A percentile compares a stretch with the other conserved stretches of the same genome.
These are phyloP conservation scores for Scaptomyza hsui DNA, from an alignment of 1,140 invertebrate species.

Conservation along the genomic window DNA sequence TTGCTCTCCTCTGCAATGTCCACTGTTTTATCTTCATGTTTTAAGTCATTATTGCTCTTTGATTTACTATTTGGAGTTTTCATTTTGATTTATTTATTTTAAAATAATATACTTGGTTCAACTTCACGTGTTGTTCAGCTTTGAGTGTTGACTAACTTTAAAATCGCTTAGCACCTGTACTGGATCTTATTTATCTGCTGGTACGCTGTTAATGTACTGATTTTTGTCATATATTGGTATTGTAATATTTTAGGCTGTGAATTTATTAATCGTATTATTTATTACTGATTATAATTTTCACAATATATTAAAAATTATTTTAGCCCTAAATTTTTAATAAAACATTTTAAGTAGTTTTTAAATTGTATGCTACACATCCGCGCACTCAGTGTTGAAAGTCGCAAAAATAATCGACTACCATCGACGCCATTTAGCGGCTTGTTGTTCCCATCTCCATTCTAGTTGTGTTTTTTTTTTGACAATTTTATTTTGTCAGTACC, in stretches of 20 bases:
- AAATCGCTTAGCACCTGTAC: background rate
- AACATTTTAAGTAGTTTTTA: no score
- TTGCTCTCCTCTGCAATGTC: constrained; percentile 46
- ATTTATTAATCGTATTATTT: no score
- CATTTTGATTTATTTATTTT: constrained; percentile 40
- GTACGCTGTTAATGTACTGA: no score
- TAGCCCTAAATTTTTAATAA: no score
- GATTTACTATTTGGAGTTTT: constrained; percentile 47
- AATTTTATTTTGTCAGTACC: constrained; percentile 6
- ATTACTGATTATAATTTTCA: no score
- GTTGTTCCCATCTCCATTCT: constrained; percentile 64
- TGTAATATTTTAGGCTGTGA: no score
- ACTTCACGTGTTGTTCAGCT: constrained; percentile 45
- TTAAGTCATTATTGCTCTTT: constrained; percentile 53
- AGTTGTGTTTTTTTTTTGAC: constrained; percentile 13
- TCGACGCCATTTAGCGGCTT: constrained; percentile 39
- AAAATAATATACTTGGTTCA: constrained; percentile 3
- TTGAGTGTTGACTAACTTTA: constrained; percentile 18
- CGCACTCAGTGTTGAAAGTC: background rate
- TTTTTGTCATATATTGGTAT: no score
- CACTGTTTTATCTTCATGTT: constrained; percentile 30
- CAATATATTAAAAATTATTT: no score
- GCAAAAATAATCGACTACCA: background rate
- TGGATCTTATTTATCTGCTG: no score
- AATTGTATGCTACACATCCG: no score